A percentile compares a stretch with the other conserved stretches of the same genome.
Evolutionary conservation across 1,140 invertebrate genomes (phyloP).

Genomic region (Brachionus plicatilis): DNA sequence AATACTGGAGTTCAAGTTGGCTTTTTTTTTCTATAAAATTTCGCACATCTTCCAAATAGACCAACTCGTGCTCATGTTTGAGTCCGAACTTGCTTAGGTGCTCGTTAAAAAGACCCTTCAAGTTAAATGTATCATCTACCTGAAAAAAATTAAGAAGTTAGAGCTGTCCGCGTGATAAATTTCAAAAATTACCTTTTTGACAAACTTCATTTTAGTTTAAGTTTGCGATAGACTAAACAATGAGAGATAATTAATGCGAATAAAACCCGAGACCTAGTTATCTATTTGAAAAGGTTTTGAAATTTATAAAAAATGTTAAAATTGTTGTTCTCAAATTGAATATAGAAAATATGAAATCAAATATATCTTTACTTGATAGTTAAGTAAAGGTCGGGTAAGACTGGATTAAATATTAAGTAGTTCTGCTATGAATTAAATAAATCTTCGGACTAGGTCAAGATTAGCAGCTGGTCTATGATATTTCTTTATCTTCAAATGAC

Average conservation of each 20-base stretch:
- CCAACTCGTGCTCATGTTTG: neutral
- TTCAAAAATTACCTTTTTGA: slow-evolving; percentile 24
- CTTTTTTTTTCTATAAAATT: slow-evolving; percentile 37
- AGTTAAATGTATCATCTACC: slow-evolving; percentile 5
- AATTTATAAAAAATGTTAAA: slow-evolving; percentile 34
- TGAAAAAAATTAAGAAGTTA: neutral
- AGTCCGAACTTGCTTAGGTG: slow-evolving; percentile 6
- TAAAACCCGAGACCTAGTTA: slow-evolving; percentile 5
- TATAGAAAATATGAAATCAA: slow-evolving; percentile 23
- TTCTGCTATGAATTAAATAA: neutral
- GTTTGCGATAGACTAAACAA: neutral
- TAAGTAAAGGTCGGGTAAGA: neutral
- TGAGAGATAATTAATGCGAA: neutral
- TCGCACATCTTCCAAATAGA: slow-evolving; percentile 28
- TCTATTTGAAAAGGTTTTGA: slow-evolving; percentile 13
- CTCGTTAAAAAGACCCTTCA: slow-evolving; percentile 16
- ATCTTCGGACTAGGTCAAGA: slow-evolving; percentile 1
- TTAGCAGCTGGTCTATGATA: neutral
- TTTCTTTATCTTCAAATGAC: neutral
- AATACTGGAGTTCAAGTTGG: slow-evolving; percentile 26
- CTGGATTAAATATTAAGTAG: neutral
- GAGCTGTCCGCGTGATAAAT: neutral
- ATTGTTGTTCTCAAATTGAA: neutral
- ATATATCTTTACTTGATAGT: slow-evolving; percentile 35
- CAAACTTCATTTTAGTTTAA: slow-evolving; percentile 7